Evolutionary conservation across 2,797 vertebrate species (phyloP), one percentile per base, ranked within the genome.

Genomic region (Sphaeramia orbicularis): DNA sequence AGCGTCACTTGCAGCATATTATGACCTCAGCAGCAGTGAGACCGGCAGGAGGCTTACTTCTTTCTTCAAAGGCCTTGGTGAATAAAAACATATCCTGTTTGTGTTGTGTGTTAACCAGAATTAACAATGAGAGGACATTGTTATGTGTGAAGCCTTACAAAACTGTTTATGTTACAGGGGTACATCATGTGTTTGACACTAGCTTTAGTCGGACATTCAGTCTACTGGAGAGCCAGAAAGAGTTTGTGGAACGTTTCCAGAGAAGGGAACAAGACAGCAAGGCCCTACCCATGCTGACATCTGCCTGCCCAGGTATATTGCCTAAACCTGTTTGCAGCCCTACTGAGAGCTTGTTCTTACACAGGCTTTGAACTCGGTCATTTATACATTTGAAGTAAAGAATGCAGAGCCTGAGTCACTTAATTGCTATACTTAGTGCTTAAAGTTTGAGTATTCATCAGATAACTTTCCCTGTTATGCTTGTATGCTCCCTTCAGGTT

Each of bases 171-270:
- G 51, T 84, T 70, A 16, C 87, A 99, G 98, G 98, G 7, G 96
- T 95, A 18, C 94, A 97, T 88, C 88, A 94, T 7, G 96, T 99
- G 56, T 97, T 98, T 10, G 98, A 99, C 68, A 99, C 96, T 0
- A 90, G 94, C 42, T 99, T 98, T 54, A 95, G 97, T 15, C 95
- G 98, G 62, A 96, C 95, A 62, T 99, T 99, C 90, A 98, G 97
- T 80, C 92, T 99, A 8, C 44, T 99, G 36, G 98, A 99, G 87
- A 97, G 95, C 80, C 96, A 98, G 81, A 85, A 59, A 4, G 98
- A 99, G 92, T 99, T 99, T 36, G 77, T 99, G 27, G 89, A 83
- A 42, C 94, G 98, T 37, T 98, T 96, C 82, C 93, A 45, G 10
- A 90, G 37, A 48, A 96, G 89, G 41, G 74, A 91, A 9, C 81